Evolutionary conservation across 2,797 vertebrate species (phyloP).

Genomic region (Mycteria americana): DNA sequence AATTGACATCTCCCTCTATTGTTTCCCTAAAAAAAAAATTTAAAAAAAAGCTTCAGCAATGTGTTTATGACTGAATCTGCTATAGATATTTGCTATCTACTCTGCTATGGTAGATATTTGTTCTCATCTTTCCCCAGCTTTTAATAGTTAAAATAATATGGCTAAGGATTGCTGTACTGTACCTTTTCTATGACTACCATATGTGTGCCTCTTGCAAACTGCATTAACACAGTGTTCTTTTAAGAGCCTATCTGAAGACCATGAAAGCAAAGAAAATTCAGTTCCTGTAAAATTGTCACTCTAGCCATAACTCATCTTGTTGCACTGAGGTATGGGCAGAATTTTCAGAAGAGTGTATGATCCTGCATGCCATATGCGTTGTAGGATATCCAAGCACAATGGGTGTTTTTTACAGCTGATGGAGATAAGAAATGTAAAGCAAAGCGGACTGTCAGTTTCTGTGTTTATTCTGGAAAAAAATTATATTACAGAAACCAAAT

Average conservation of each 20-base stretch:
- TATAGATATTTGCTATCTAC: no score
- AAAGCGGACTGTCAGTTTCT: neutral
- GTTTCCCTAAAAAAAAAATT: neutral
- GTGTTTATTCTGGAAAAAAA: neutral
- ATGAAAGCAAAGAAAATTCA: neutral
- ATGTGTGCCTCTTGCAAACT: neutral
- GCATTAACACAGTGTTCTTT: neutral
- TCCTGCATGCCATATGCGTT: neutral
- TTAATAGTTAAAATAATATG: neutral
- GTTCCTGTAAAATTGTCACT: neutral
- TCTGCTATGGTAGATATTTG: neutral
- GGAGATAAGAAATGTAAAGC: neutral
- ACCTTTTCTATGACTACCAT: neutral
- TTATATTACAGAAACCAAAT: neutral
- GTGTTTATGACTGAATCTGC: neutral
- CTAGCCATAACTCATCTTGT: neutral
- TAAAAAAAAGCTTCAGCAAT: neutral
- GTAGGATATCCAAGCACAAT: neutral
- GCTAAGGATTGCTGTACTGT: neutral
- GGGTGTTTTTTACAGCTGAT: neutral
- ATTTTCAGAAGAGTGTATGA: neutral
- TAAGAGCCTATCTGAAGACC: neutral
- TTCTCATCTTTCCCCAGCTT: neutral
- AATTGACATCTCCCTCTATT: neutral
- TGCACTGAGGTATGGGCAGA: neutral